Conservation (phyloP, 2,888 invertebrate species). For the Nemotelus pantherinus region DNA sequence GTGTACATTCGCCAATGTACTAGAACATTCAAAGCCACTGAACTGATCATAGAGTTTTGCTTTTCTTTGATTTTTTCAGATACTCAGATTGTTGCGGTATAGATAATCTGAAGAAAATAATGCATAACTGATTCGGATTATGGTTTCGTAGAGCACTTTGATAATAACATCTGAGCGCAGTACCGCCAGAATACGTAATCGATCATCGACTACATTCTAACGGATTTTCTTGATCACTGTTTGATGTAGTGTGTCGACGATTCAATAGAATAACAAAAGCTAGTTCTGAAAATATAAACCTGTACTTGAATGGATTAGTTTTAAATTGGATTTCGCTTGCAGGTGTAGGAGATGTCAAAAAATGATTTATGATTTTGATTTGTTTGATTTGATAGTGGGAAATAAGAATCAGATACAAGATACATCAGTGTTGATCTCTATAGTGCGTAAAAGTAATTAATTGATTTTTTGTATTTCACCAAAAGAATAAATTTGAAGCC, state of each 20-base stretch:
- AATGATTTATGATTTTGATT: neutral
- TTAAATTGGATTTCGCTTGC: no score
- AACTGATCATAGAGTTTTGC: neutral
- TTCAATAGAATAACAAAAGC: neutral
- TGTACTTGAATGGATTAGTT: no score
- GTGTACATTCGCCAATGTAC: neutral
- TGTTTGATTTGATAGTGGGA: neutral
- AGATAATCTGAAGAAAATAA: conserved; percentile 18
- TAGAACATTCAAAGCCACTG: neutral
- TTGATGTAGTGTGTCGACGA: neutral
- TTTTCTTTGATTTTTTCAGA: no score
- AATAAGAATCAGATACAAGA: no score
- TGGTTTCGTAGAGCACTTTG: neutral
- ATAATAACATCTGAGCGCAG: conserved; percentile 1
- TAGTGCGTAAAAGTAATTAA: no score
- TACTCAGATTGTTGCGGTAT: conserved; percentile 3
- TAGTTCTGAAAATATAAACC: no score
- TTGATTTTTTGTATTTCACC: no score
- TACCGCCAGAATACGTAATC: conserved; percentile 15
- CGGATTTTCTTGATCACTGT: conserved; percentile 19
- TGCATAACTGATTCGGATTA: conserved; percentile 33
- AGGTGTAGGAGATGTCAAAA: neutral
- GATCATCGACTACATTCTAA: conserved; percentile 27
- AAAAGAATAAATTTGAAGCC: no score
- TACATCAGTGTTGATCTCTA: no score